Evolutionary conservation across 2,113 vertebrate species (phyloP).

Genomic region (Cinclus mexicanus): DNA sequence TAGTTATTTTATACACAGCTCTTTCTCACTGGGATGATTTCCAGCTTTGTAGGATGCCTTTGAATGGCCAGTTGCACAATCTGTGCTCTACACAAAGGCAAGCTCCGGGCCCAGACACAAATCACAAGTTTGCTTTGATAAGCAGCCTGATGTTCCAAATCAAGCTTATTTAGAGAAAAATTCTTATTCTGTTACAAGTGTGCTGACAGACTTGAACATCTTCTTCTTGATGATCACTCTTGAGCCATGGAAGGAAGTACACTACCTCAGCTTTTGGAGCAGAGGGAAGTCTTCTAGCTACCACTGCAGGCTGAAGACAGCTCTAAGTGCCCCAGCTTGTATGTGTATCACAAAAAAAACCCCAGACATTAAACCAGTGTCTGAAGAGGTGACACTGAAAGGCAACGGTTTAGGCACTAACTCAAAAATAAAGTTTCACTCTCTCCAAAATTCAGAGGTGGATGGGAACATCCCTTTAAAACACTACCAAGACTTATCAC

Average conservation of each 20-base stretch:
- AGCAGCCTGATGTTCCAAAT: background rate
- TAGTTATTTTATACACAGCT: background rate
- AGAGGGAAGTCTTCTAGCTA: background rate
- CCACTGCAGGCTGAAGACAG: background rate
- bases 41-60: background rate
- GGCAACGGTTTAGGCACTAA: background rate
- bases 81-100: background rate
- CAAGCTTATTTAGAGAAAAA: background rate
- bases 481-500: background rate
- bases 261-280: background rate
- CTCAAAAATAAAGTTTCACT: background rate
- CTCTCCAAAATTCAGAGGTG: background rate
- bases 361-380: background rate
- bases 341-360: fast-evolving
- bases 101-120: background rate
- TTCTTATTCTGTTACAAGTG: background rate
- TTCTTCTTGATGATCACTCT: background rate
- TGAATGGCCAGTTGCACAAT: background rate
- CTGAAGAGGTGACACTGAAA: background rate
- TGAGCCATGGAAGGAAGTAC: background rate
- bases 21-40: background rate
- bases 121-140: background rate
- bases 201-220: background rate
- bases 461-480: background rate
- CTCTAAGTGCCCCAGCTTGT: background rate